Evolutionary conservation across 1,140 invertebrate genomes (phyloP).

Genomic region (Triops cancriformis): DNA sequence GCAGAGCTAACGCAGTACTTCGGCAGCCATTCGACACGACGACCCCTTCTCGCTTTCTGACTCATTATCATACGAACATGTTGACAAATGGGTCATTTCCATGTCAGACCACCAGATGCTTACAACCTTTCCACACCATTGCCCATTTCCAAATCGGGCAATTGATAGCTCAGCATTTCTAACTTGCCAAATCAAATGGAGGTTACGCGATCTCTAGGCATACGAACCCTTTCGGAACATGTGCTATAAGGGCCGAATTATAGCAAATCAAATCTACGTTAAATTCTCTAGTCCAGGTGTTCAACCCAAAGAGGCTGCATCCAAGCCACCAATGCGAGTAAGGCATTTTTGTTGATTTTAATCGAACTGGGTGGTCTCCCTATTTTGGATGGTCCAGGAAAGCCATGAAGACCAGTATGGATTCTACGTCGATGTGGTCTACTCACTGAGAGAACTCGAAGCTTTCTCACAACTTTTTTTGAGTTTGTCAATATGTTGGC

Average conservation of each 20-base stretch:
- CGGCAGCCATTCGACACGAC: background rate
- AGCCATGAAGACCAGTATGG: background rate
- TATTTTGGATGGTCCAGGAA: background rate
- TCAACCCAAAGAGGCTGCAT: background rate
- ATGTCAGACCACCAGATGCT: background rate
- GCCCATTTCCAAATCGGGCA: background rate
- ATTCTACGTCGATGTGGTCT: too few species aligned
- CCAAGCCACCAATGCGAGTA: too few species aligned
- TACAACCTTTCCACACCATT: constrained; percentile 5
- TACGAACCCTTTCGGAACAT: background rate
- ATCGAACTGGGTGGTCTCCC: background rate
- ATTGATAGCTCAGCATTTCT: constrained; percentile 4
- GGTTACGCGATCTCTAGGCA: background rate
- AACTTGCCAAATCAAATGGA: background rate
- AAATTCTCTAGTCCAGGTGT: background rate
- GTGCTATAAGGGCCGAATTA: background rate
- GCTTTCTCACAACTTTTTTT: too few species aligned
- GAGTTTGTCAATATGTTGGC: too few species aligned
- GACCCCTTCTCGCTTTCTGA: background rate
- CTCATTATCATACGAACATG: background rate
- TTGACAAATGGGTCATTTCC: constrained; percentile 1
- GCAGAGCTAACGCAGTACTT: background rate
- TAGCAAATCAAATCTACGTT: background rate
- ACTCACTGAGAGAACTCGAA: too few species aligned
- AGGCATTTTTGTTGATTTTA: background rate